Evolutionary conservation across 2,113 vertebrate species (phyloP).

Genomic region (Calonectris borealis): DNA sequence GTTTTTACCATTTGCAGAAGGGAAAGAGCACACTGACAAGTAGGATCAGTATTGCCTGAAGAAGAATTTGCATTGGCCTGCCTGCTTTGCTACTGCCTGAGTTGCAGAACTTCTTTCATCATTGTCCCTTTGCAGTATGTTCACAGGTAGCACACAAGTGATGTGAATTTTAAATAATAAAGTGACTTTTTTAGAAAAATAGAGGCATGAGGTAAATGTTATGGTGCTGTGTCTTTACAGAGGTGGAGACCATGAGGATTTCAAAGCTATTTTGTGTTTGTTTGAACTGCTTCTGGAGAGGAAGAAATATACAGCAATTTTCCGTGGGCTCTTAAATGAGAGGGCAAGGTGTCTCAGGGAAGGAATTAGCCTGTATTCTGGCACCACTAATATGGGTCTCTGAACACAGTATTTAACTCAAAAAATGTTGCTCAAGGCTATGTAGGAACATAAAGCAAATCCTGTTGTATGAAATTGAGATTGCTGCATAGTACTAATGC

Average conservation of each 20-base stretch:
- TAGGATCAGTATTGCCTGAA: neutral
- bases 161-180: neutral
- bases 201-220: neutral
- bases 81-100: neutral
- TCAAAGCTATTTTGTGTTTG: neutral
- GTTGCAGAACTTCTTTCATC: neutral
- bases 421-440: neutral
- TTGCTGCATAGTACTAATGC: neutral
- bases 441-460: neutral
- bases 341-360: neutral
- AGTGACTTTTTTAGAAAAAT: neutral
- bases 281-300: neutral
- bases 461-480: neutral
- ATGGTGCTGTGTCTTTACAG: neutral
- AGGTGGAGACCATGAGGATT: neutral
- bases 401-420: neutral
- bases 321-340: neutral
- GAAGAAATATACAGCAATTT: neutral
- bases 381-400: neutral
- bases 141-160: neutral
- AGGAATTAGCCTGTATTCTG: neutral
- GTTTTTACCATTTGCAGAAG: neutral
- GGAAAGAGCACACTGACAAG: neutral
- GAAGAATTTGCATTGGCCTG: neutral
- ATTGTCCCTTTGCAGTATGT: neutral